Base-by-base conservation (phyloP, 2,797 vertebrate genomes). In the Avahi laniger region DNA sequence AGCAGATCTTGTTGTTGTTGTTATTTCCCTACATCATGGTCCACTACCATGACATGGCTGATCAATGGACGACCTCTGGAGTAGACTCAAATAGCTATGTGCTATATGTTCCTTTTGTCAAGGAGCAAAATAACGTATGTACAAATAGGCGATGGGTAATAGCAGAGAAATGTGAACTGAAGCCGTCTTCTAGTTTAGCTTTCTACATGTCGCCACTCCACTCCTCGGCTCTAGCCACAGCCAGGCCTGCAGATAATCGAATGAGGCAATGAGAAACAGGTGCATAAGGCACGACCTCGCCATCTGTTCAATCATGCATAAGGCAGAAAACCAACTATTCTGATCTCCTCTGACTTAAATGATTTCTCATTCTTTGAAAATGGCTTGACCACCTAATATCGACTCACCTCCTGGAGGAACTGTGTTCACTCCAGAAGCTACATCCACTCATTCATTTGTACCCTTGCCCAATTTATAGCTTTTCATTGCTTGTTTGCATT, bases 141-240 rank as follows among this genome's bases (percentile, higher is more conserved):
- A 33, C 17, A 91, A 54, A 26, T 0, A 89, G 50, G 13, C 1
- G 38, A 57, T 38, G 3, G 12, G 26, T n/a, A 85, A 43, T 1
- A 76, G 13, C 26, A 89, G n/a, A 57, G 2, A 70, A 38, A 41
- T 7, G 26, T 57, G 18, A n/a, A 70, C 14, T 28, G 41, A 85
- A 61, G 18, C 2, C 61, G 5, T 35, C 7, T 41, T 38, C 15
- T 24, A 4, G 5, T 73, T 73, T 28, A 59, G 4, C 30, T 84
- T 35, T 2, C 1, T 13, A 2, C 7, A 7, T 13, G 4, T 73
- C 73, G 7, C 24, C 1, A 48, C 4, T 7, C 33, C 0, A 22
- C 17, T 65, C 50, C 38, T 65, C 61, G 79, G 7, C 38, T 52
- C 70, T 17, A 69, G 24, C 9, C 6, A 54, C 7, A n/a, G 3